Base-by-base conservation (phyloP, 2,888 invertebrate genomes). In the Troglohyphantes excavatus region DNA sequence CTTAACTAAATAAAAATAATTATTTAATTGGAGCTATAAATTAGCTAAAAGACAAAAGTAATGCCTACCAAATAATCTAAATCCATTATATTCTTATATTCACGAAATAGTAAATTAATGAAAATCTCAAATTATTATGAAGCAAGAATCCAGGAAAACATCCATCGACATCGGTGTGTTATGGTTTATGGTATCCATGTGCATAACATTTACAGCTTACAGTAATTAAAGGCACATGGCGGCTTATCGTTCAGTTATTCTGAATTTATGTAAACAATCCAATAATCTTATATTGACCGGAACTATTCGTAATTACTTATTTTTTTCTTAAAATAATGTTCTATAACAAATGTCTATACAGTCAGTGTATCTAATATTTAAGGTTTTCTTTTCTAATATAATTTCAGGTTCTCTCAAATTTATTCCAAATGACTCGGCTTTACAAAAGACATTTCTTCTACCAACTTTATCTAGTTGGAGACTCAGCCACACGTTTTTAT, bases 401-500 rank as follows among this genome's bases (percentile, higher is more conserved):
- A 29, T 78, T 78, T 43, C 43, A 78, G 78, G 19, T 68, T 9
- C 13, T 61, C 9, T 53, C 11, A 46, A 68, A 21, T 46, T 27
- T 27, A 6, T 17, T 9, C 11, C 46, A 27, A 46, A 29, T 53
- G 21, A 19, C 29, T 3, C 11, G 13, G 19, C 13, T 29, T 5
- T 13, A 5, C 13, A 23, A 3, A 23, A 29, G 3, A 53, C 2
- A 0, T 3, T 9, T 9, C 33, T 6, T 11, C 19, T 72, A 0
- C 82, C 67, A 0, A 39, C 9, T 26, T 39, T 67, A 19, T 67
- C 33, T n/a, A 26, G 33, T 19, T 81, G 67, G 67, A n/a, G 87
- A 59, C 67, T 26, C 13, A 75, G 65, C 65, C 81, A 88, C 13
- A 29, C 87, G 0, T 88, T 88, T 29, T 59, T 88, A 17, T 81